phyloP scores from a whole-genome alignment of 2,797 vertebrate genomes.

The Chiloscyllium punctatum region DNA sequence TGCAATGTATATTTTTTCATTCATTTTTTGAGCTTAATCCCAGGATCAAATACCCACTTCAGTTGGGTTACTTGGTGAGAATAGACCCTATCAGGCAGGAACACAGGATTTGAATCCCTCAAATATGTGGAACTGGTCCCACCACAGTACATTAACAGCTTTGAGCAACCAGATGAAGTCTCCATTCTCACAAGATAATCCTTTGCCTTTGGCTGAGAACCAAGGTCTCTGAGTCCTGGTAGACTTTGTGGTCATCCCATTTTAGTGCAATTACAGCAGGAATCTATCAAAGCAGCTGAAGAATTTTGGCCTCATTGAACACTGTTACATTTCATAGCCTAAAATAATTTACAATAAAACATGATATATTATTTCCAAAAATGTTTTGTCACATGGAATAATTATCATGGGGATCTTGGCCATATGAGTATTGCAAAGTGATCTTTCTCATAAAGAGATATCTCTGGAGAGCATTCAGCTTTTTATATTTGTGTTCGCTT shows the following conservation, averaged over 20 bases:
- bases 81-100: background rate
- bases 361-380: background rate
- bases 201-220: background rate
- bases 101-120: background rate
- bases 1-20: background rate
- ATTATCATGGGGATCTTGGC: background rate
- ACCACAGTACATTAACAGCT: background rate
- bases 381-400: background rate
- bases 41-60: background rate
- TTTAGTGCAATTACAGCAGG: background rate
- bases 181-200: background rate
- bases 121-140: background rate
- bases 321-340: background rate
- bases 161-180: background rate
- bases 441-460: background rate
- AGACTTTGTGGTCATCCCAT: no score
- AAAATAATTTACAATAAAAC: background rate
- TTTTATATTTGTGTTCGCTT: background rate
- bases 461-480: background rate
- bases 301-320: background rate
- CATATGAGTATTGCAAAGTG: background rate
- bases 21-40: background rate
- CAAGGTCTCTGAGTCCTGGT: background rate
- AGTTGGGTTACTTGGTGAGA: background rate
- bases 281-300: background rate